Evolutionary conservation across 23 tunicate species (phyloP), one percentile per base, ranked within the genome.

Genomic region (Clavelina lepadiformis): DNA sequence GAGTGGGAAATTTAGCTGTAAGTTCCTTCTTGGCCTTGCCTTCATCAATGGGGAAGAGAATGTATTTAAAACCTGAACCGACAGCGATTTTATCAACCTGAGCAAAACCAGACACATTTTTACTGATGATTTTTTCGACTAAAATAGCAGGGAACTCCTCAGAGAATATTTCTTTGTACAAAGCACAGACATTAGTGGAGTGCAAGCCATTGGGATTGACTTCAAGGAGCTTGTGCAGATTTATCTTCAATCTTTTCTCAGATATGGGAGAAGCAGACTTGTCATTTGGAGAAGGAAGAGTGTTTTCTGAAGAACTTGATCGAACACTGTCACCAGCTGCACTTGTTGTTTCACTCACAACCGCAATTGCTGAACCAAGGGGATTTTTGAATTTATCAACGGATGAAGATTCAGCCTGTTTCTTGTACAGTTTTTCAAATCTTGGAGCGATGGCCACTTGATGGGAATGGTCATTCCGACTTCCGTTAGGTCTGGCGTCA

Each of bases 121-220:
- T 76, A 31, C 19, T 32, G 1, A 59, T 44, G 22, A 78, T 47
- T 8, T 69, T 45, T 4, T 53, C 28, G 21, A 68, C 25, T 13
- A 68, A 22, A 0, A 45, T 5, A 4, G 15, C 34, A 1, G 76
- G 85, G 1, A 78, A 38, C 1, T 68, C 61, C 46, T 56, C 49
- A 7, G 35, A n/a, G 32, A 58, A 78, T 4, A 63, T 78, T 59
- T 78, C 69, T 31, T 78, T 78, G 69, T 78, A 78, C 4, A 78
- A 24, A 37, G 22, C 5, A 5, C 52, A 31, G 20, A 78, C 38
- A 26, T 58, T 57, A 33, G 69, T 22, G 8, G 74, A 35, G 69
- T 68, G 85, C 28, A 78, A 33, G 31, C 85, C 85, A 58, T 29
- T 15, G 1, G 58, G 62, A 65, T 65, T 66, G n/a, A 65, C 51